Evolutionary conservation across 2,113 vertebrate species (phyloP).

Genomic region (Excalfactoria chinensis): DNA sequence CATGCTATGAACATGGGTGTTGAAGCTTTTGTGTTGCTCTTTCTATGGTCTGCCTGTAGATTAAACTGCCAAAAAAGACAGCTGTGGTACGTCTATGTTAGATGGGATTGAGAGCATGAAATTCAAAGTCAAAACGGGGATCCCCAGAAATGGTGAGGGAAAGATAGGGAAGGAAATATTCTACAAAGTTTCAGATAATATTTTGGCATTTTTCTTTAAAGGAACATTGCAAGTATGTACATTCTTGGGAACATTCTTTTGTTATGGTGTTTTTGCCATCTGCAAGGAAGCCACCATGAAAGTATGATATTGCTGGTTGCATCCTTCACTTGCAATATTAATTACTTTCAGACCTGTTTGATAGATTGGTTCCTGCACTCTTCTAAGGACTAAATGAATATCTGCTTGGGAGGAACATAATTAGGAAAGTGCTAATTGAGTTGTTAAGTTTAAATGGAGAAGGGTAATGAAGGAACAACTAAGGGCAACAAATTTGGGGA

Average conservation of each 20-base stretch:
- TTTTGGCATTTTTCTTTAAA: background rate
- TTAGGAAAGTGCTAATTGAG: conserved; percentile 6
- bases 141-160: background rate
- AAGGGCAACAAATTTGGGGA: too few relatives aligned
- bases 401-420: background rate
- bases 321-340: background rate
- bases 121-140: background rate
- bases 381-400: background rate
- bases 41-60: background rate
- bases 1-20: accelerated
- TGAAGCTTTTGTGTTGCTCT: background rate
- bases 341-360: background rate
- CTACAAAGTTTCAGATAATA: background rate
- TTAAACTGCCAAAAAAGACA: background rate
- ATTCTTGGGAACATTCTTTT: background rate
- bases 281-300: background rate
- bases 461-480: too few relatives aligned
- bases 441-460: background rate
- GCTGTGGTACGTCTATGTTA: background rate
- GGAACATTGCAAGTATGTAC: background rate
- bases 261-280: background rate
- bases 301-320: background rate
- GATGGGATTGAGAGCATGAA: background rate
- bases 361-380: background rate
- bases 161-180: background rate